Conservation (phyloP, 2,888 invertebrate genomes). For the Macrophya alboannulata region DNA sequence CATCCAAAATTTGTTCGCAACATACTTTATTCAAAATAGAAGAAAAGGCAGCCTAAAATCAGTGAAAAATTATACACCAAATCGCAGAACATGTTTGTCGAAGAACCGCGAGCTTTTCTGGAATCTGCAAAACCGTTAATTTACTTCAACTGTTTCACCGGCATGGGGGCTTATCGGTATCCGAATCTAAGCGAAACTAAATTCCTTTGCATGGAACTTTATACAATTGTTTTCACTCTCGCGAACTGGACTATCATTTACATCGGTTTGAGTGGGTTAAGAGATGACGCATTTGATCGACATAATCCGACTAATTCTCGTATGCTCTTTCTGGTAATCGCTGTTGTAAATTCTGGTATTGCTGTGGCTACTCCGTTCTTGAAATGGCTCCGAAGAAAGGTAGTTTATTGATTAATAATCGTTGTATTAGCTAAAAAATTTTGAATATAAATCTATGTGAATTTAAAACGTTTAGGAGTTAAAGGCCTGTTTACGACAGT, state of each 20-base stretch:
- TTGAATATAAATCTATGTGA: background rate
- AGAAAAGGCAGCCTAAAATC: background rate
- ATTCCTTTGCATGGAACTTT: background rate
- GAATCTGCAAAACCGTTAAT: background rate
- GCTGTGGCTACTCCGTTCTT: background rate
- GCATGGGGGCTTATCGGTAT: background rate
- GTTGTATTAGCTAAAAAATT: background rate
- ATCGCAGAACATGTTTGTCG: background rate
- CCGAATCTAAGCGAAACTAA: background rate
- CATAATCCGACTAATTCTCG: background rate
- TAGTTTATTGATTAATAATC: background rate
- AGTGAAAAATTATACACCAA: background rate
- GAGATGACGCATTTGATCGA: background rate
- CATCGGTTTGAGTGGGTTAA: background rate
- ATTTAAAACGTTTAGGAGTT: background rate
- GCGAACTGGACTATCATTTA: background rate
- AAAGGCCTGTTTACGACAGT: background rate
- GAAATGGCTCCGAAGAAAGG: background rate
- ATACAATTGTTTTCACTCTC: background rate
- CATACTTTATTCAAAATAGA: background rate
- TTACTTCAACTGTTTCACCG: background rate
- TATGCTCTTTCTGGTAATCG: background rate
- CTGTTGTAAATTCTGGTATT: background rate
- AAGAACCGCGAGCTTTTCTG: background rate
- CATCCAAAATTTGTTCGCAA: no score